Conservation (phyloP, 2,113 vertebrate genomes). For the Solenodon paradoxus region DNA sequence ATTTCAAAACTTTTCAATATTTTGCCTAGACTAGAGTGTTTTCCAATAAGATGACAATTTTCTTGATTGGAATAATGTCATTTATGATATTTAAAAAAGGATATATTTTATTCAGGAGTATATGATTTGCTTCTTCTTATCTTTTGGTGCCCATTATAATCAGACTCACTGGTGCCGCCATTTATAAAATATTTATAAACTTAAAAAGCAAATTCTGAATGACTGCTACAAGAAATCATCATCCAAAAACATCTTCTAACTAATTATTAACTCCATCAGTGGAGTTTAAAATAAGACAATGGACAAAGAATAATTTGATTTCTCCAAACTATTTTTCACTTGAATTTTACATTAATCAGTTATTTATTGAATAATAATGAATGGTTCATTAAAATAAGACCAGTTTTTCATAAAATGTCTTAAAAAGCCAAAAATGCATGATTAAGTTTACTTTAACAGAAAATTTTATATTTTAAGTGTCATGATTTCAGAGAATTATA, state of each 20-base stretch:
- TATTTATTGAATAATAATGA: not conserved
- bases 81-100: conserved; percentile 35
- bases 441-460: not conserved
- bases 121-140: conserved; percentile 32
- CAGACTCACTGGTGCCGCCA: conserved; percentile 70
- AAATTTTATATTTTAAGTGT: not conserved
- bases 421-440: not conserved
- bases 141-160: conserved; percentile 64
- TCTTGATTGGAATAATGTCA: conserved; percentile 44
- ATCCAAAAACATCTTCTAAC: not conserved
- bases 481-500: not conserved
- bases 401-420: not conserved
- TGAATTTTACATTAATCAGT: not conserved
- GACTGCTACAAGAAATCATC: conserved; percentile 2
- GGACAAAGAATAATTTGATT: not conserved
- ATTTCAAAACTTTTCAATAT: not conserved
- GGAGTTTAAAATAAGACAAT: not conserved
- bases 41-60: not conserved
- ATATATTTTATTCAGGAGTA: conserved; percentile 61
- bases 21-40: not conserved
- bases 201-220: conserved; percentile 54
- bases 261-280: not conserved
- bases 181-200: conserved; percentile 74
- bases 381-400: not conserved
- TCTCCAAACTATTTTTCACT: not conserved